Base-by-base conservation (phyloP, 35 echinoderm and acorn worm species). In the Apostichopus parvimensis region DNA sequence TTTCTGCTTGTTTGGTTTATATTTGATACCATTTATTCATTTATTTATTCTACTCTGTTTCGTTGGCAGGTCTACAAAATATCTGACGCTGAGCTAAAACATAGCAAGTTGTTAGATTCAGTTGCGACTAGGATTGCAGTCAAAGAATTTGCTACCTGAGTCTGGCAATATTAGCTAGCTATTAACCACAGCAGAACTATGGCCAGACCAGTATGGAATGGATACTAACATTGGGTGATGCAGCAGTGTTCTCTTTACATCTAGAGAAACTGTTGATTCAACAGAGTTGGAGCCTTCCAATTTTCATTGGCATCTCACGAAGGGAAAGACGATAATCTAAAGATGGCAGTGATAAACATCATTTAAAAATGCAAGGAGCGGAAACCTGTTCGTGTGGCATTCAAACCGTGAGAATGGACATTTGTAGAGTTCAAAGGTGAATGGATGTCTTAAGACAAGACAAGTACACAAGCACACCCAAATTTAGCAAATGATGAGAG, bases 91-190 rank as follows among this genome's bases (percentile, higher is more conserved):
- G 86, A 88, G 64, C 64, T 88, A 55, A 52, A 52, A 54, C 71
- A 88, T 5, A 88, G 86, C 68, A 88, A 24, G 12, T 88, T 88
- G 64, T 45, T 88, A 57, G 86, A 88, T 73, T 88, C 86, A 62
- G 28, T 88, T 0, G 86, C 72, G 18, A 88, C 86, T 14, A 88
- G 86, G 64, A 88, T 88, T 88, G 86, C 86, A 66, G 86, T 88
- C 17, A 88, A 88, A 21, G 86, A 88, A 45, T 73, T 72, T 88
- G 86, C 86, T 14, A 88, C 86, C 8, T 88, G 86, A 88, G 62
- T 22, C 79, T 26, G 79, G 6, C 55, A 45, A 84, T 21, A 7
- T 62, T 59, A 22, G 15, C 20, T 21, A 58, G 10, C 12, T 60
- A 58, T 54, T 23, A 22, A 55, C 15, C 28, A 53, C 54, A 18